Base-by-base conservation (phyloP, 2,888 invertebrate genomes). In the Cantharis nigra region DNA sequence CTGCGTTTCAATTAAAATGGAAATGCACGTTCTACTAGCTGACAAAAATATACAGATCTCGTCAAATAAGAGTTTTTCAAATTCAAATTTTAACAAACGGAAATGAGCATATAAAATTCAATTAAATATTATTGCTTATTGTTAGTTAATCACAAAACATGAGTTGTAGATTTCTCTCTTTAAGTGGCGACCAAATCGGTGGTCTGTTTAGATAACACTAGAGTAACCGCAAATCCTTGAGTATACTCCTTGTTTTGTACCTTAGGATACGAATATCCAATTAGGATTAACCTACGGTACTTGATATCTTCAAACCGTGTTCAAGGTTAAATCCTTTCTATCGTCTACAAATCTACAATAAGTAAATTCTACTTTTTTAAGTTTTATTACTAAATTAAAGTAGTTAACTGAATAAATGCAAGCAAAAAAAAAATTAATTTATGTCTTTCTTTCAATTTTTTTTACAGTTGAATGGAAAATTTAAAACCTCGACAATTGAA, bases 231-330 rank as follows among this genome's bases (percentile, higher is more conserved):
- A 76, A 69, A 69, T 77, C 67, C 71, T 74, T 72, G 76, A 75
- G 71, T 76, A 72, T 28, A 63, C 67, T 71, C 65, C 71, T 69
- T 72, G 70, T 63, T 70, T 76, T 62, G 69, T 71, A 78, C 78
- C 76, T 78, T 70, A 30, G 64, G 71, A 63, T 76, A 75, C 71
- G 77, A 76, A 80, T 80, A 80, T 80, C 77, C 79, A 79, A 80
- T 77, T 77, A 77, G 80, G 80, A 80, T 80, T 80, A 80, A 79
- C 80, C 74, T 69, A 30, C 70, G 69, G n/a, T n/a, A 11, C 13
- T 23, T 65, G 11, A 65, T 18, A 65, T 18, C 13, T 9, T 65
- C 18, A 18, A 20, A 9, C n/a, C 18, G n/a, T 18, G n/a, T 18
- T 18, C 13, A 20, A 64, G 33, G n/a, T 49, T 49, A 49, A n/a